phyloP scores from a whole-genome alignment of 2,113 vertebrate genomes.

The Labeo catla region DNA sequence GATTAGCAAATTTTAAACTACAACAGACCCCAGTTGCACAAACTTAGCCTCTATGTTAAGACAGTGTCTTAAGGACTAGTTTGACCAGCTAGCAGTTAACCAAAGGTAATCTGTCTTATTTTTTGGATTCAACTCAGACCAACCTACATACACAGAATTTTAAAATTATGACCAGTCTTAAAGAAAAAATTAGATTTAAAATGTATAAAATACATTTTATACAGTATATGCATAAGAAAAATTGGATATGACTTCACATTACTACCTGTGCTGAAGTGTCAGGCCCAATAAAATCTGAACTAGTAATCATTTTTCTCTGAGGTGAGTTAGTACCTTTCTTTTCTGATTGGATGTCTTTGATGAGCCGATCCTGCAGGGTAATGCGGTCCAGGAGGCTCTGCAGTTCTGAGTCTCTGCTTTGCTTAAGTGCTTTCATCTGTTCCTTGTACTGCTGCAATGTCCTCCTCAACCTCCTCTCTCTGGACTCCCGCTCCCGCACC shows the following conservation, averaged over 20 bases:
- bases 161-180: no score
- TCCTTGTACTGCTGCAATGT: constrained; percentile 80
- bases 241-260: not conserved
- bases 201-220: no score
- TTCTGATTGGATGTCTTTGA: constrained; percentile 82
- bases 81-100: no score
- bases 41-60: no score
- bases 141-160: no score
- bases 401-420: constrained; percentile 80
- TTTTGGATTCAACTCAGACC: no score
- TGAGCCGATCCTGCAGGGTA: constrained; percentile 83
- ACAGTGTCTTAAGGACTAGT: no score
- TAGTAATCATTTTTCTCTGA: not conserved
- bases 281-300: not conserved
- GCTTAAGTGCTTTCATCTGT: constrained; percentile 79
- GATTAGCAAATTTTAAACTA: not conserved
- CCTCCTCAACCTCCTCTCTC: constrained; percentile 77
- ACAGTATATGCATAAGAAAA: not conserved
- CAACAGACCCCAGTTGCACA: no score
- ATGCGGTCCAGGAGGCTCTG: constrained; percentile 81
- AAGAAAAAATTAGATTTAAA: no score
- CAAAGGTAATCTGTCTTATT: no score
- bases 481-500: constrained; percentile 79
- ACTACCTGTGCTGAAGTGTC: not conserved
- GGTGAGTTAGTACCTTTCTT: constrained; percentile 81